These are phyloP conservation scores for Drosophila tsacasi DNA, from an alignment of 1,140 invertebrate species.

Conservation along the genomic window DNA sequence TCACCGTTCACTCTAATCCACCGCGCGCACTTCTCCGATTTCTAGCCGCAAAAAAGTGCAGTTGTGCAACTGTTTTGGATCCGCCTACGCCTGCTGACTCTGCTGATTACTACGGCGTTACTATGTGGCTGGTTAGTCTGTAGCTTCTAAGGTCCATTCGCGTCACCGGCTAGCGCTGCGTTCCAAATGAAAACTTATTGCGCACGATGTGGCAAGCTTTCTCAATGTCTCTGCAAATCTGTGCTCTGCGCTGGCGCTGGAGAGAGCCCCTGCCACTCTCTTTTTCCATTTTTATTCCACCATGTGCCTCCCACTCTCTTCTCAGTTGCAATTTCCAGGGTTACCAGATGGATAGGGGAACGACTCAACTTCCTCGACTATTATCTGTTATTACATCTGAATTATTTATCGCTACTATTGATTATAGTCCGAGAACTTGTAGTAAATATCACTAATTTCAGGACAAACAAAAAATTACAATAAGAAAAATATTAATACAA, in stretches of 20 bases:
- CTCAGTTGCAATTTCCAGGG: constrained; percentile 63
- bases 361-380: background rate
- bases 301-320: constrained; percentile 29
- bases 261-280: constrained; percentile 25
- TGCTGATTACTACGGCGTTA: constrained; percentile 33
- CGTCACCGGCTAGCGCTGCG: constrained; percentile 78
- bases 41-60: constrained; percentile 7
- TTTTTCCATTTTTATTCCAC: background rate
- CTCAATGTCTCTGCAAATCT: constrained; percentile 55
- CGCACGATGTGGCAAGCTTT: constrained; percentile 50
- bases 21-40: constrained; percentile 7
- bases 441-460: background rate
- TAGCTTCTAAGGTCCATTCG: constrained; percentile 30
- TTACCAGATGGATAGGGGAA: constrained; percentile 23
- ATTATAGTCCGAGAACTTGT: background rate
- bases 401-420: constrained; percentile 2
- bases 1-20: background rate
- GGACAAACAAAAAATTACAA: background rate
- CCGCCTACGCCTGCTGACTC: constrained; percentile 37
- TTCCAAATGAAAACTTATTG: constrained; percentile 80
- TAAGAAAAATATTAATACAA: background rate
- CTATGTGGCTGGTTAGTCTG: constrained; percentile 12
- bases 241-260: constrained; percentile 77
- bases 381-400: constrained; percentile 6
- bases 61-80: constrained; percentile 38